Conservation (phyloP, 2,113 vertebrate species). For the Seriola aureovittata region DNA sequence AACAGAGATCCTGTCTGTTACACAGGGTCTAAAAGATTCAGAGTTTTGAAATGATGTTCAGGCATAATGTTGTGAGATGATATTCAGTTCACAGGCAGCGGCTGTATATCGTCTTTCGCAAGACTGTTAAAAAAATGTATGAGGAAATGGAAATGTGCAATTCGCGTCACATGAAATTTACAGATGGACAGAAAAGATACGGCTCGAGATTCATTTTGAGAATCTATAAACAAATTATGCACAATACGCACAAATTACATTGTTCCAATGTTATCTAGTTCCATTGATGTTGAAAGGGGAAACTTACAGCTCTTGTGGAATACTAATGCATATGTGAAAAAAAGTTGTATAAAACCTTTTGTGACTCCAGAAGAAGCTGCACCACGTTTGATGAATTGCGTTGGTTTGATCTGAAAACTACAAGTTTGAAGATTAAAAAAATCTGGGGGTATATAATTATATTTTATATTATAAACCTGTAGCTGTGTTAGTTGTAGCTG, state of each 20-base stretch:
- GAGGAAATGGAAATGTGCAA: conserved; percentile 2
- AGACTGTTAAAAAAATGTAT: conserved; percentile 31
- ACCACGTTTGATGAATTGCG: background rate
- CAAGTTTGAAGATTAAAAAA: too few relatives aligned
- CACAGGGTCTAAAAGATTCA: background rate
- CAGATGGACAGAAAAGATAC: background rate
- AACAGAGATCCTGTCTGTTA: conserved; percentile 6
- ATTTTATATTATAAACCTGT: too few relatives aligned
- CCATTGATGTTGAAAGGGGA: background rate
- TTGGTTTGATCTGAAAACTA: background rate
- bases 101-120: conserved; percentile 41
- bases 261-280: background rate
- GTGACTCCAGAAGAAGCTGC: background rate
- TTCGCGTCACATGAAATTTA: too few relatives aligned
- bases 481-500: too few relatives aligned
- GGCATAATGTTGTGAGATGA: conserved; percentile 20
- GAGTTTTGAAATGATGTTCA: conserved; percentile 18
- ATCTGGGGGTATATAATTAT: too few relatives aligned
- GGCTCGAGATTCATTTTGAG: background rate
- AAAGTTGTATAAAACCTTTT: conserved; percentile 1
- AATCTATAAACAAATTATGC: background rate
- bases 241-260: background rate
- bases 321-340: background rate
- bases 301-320: background rate
- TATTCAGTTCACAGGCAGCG: conserved; percentile 33